Evolutionary conservation across 92 coral and sea anemone genomes (phyloP), one percentile per base, ranked within the genome.

Genomic region (Epizoanthus illoricatus): DNA sequence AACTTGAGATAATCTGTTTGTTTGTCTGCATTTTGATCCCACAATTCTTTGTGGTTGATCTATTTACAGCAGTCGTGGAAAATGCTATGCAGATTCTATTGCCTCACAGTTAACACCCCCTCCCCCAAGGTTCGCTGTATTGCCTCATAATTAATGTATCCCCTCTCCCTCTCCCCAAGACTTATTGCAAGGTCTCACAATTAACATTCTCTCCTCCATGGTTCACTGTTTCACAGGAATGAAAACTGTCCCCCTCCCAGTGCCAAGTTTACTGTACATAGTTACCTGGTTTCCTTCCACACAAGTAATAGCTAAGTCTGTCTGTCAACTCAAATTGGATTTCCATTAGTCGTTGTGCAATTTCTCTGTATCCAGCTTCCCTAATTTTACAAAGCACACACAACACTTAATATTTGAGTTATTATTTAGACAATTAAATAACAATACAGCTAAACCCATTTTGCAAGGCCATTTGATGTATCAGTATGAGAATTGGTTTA

Each of bases 211-310:
- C 56, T 8, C 56, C 12, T 49, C 15, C 56, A 49, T 1, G 8
- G 9, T 49, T 49, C 56, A 49, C 13, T 49, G 9, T 49, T 13
- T 33, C 16, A 42, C 76, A 71, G 76, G 11, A 13, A 6, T 10
- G 21, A 24, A 71, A 71, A 8, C 76, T 42, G 76, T 28, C 45
- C 28, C 65, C 33, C 33, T 28, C 65, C 33, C 33, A 0, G 1
- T 28, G 33, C 33, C 33, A 8, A 7, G 12, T 15, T 13, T 2
- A 28, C 13, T 33, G 21, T 81, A 18, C 63, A 4, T n/a, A n/a
- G n/a, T n/a, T 47, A 96, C 99, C 98, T 84, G 99, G 99, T 86
- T 89, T 90, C 82, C 99, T 74, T 15, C 99, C 99, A 88, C 99
- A 96, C 33, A 96, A 86, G 83, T 96, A 96, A 67, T 87, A 96